Base-by-base conservation (phyloP, 2,113 vertebrate species). In the Pantherophis guttatus region DNA sequence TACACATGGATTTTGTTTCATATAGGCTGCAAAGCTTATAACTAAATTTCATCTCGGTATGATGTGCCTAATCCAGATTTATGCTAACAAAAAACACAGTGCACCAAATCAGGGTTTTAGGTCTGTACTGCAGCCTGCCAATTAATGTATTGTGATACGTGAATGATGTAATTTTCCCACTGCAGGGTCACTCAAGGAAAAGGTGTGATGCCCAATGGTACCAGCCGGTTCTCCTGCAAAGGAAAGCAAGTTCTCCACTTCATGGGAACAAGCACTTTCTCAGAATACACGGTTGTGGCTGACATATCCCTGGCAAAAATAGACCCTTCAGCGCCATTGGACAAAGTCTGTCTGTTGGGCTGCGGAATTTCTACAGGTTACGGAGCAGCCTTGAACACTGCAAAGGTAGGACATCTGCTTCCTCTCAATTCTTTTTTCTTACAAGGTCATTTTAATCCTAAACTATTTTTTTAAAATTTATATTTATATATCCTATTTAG, bases 151-250 rank as follows among this genome's bases (percentile, higher is more conserved):
- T 26, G 59, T 91, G 26, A 48, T 29, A 58, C 0, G 12, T 86
- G 44, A 86, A 59, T 70, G 33, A 44, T 81, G 33, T 15, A 21
- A 21, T 81, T 39, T 44, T 91, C 55, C 58, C 94, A 93, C 89
- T 92, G 90, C 92, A 98, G 98, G 97, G 93, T 98, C 92, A 98
- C 98, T 91, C 98, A 98, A 94, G 98, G 98, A 58, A 98, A 97
- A 93, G 98, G 98, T 89, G 81, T 98, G 87, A 99, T 99, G 98
- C 99, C 99, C 0, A 99, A 99, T 95, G 98, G 98, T 48, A 99
- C 98, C 54, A 98, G 98, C 90, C 97, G 98, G 92, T 98, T 98
- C 94, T 98, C 97, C 86, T 98, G 98, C 96, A 98, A 97, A 96
- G 98, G 98, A 91, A 98, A 98, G 93, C 96, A 97, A 89, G 44